Evolutionary conservation across 2,113 vertebrate species (phyloP).

Genomic region (Anhinga rufa): DNA sequence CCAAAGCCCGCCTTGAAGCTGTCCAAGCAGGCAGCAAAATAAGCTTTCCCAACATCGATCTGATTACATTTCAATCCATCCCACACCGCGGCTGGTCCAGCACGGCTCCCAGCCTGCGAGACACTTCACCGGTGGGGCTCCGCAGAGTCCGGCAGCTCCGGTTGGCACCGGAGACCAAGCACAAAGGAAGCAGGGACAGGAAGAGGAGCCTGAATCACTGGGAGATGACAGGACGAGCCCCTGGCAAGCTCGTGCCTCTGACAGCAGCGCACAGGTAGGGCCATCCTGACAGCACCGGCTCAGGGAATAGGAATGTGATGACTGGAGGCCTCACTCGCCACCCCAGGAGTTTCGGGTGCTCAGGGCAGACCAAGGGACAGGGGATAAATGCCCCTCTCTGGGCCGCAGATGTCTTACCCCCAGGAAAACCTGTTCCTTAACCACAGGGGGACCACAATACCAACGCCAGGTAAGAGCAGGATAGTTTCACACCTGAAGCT

Average conservation of each 20-base stretch:
- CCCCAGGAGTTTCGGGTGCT: background rate
- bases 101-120: background rate
- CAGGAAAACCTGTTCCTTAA: background rate
- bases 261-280: background rate
- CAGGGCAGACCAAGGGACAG: background rate
- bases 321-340: background rate
- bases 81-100: background rate
- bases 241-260: background rate
- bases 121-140: rapidly evolving
- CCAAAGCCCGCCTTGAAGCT: background rate
- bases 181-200: background rate
- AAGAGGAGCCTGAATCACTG: conserved; percentile 37
- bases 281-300: background rate
- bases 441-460: background rate
- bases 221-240: background rate
- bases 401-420: background rate
- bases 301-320: conserved; percentile 47
- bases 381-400: background rate
- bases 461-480: background rate
- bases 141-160: rapidly evolving
- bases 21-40: background rate
- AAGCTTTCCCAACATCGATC: background rate
- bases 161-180: rapidly evolving
- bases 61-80: background rate
- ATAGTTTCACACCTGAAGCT: background rate